Evolutionary conservation across 2,797 vertebrate genomes (phyloP).

Genomic region (Diplodus sargus): DNA sequence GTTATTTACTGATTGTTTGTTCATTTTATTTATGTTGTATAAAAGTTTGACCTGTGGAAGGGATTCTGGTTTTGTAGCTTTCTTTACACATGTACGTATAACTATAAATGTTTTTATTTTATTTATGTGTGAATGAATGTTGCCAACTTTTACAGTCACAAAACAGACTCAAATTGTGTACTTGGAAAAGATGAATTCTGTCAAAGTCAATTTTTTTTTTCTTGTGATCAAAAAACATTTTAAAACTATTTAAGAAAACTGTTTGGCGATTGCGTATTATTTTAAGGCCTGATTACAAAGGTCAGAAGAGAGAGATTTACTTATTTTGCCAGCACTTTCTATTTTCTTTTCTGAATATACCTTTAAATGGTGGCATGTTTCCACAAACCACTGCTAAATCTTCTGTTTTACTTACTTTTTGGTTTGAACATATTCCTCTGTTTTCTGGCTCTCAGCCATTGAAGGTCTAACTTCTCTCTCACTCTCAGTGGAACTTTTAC

Average conservation of each 20-base stretch:
- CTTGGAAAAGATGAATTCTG: no score
- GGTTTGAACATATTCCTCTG: not conserved
- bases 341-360: not conserved
- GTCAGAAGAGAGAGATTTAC: no score
- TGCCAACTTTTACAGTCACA: not conserved
- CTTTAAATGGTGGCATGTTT: not conserved
- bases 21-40: rapidly evolving
- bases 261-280: no score
- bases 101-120: not conserved
- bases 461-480: not conserved
- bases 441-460: not conserved
- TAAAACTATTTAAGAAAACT: no score
- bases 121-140: not conserved
- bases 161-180: not conserved
- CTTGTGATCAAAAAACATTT: no score
- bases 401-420: slow-evolving; percentile 2
- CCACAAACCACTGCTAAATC: not conserved
- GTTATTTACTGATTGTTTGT: not conserved
- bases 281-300: no score
- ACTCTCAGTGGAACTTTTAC: not conserved
- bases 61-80: not conserved
- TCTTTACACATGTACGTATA: not conserved
- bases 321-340: no score
- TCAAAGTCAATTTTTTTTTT: no score
- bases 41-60: not conserved